phyloP scores from a whole-genome alignment of 35 echinoderm and acorn worm species.

The Amphiura filiformis region DNA sequence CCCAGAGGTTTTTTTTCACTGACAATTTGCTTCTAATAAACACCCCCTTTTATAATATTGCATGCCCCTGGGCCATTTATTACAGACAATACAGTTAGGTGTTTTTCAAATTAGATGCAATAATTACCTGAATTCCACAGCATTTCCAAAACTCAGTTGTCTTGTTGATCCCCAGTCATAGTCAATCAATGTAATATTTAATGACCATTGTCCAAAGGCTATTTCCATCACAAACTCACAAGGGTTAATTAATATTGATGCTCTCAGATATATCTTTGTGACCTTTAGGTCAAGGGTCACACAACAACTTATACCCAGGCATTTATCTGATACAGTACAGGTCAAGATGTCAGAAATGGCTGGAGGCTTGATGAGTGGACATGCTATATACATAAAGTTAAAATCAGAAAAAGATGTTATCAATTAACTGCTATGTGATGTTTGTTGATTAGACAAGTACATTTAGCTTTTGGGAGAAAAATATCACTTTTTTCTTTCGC shows the following conservation, averaged over 20 bases:
- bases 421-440: too few species aligned
- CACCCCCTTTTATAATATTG: too few species aligned
- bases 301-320: constrained; percentile 22
- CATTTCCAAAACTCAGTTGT: not conserved
- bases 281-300: constrained; percentile 13
- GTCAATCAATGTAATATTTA: not conserved
- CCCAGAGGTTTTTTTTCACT: too few species aligned
- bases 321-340: constrained; percentile 3
- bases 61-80: too few species aligned
- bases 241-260: not conserved
- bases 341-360: not conserved
- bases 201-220: not conserved
- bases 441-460: too few species aligned
- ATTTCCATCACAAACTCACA: constrained; percentile 7
- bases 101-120: too few species aligned
- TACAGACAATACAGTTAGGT: too few species aligned
- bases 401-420: too few species aligned
- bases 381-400: too few species aligned
- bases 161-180: not conserved
- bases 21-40: too few species aligned
- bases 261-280: not conserved
- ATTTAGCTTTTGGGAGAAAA: too few species aligned
- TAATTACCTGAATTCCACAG: not conserved
- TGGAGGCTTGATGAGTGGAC: not conserved
- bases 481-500: too few species aligned